These are phyloP conservation scores for Spatulosminthurus flaviceps DNA, from an alignment of 2,888 invertebrate species.

Conservation along the genomic window DNA sequence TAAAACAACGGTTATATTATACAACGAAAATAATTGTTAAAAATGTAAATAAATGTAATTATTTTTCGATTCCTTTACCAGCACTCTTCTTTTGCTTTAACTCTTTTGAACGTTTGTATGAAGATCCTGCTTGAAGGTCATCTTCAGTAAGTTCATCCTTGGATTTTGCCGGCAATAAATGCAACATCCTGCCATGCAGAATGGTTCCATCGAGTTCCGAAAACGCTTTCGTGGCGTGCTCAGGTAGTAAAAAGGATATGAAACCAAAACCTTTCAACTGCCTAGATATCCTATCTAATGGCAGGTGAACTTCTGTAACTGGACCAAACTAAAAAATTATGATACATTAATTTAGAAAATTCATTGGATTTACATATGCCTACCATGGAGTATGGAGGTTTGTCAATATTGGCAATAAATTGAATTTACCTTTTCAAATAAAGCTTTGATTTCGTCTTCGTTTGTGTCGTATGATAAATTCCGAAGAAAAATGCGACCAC, in stretches of 20 bases:
- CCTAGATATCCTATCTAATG: constrained; percentile 83
- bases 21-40: neutral
- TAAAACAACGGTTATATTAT: neutral
- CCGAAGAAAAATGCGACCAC: constrained; percentile 90
- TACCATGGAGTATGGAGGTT: no score
- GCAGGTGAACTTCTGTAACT: constrained; percentile 85
- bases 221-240: constrained; percentile 91
- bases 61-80: constrained; percentile 50
- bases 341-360: neutral
- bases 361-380: no score
- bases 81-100: constrained; percentile 66
- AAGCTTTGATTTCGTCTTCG: constrained; percentile 82
- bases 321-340: constrained; percentile 71
- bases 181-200: constrained; percentile 91
- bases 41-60: neutral
- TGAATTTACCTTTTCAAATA: constrained; percentile 76
- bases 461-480: constrained; percentile 88
- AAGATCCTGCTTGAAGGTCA: constrained; percentile 73
- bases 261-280: constrained; percentile 84
- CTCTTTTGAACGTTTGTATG: constrained; percentile 68
- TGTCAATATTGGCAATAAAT: no score
- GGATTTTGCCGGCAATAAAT: constrained; percentile 86
- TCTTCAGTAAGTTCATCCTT: constrained; percentile 82
- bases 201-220: constrained; percentile 87
- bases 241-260: constrained; percentile 91